Percentiles rank a stretch among this genome's conserved stretches.
These are phyloP conservation scores for Poecilia gillii DNA, from an alignment of 2,797 vertebrate genomes.

Conservation along the genomic window DNA sequence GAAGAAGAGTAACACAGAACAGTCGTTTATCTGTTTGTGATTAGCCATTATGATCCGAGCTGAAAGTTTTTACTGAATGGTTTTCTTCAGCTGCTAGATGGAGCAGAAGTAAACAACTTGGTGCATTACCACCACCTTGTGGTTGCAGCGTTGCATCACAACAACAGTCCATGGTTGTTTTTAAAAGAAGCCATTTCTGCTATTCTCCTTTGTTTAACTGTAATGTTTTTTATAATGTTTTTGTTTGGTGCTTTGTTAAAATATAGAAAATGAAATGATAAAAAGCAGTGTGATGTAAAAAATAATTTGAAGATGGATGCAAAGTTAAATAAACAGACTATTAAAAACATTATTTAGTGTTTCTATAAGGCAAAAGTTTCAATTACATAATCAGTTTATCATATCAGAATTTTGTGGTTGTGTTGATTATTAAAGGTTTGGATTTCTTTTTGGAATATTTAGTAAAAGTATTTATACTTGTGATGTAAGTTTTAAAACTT, in stretches of 20 bases:
- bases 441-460: background rate
- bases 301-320: background rate
- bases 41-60: background rate
- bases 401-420: background rate
- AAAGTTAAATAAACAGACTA: background rate
- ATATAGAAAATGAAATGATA: background rate
- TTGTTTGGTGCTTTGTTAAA: background rate
- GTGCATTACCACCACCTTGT: background rate
- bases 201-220: background rate
- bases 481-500: background rate
- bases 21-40: background rate
- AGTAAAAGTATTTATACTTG: background rate
- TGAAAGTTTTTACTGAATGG: background rate
- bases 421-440: background rate
- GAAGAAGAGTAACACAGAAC: background rate
- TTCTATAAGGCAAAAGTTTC: background rate
- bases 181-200: background rate
- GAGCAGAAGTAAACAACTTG: background rate
- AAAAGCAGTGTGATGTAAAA: background rate
- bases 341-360: too few species aligned
- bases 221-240: background rate
- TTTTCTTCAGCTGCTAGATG: background rate
- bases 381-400: background rate
- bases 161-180: background rate
- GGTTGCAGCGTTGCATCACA: background rate